phyloP scores from a whole-genome alignment of 2,113 vertebrate species.

The Melanotaenia duboulayi region DNA sequence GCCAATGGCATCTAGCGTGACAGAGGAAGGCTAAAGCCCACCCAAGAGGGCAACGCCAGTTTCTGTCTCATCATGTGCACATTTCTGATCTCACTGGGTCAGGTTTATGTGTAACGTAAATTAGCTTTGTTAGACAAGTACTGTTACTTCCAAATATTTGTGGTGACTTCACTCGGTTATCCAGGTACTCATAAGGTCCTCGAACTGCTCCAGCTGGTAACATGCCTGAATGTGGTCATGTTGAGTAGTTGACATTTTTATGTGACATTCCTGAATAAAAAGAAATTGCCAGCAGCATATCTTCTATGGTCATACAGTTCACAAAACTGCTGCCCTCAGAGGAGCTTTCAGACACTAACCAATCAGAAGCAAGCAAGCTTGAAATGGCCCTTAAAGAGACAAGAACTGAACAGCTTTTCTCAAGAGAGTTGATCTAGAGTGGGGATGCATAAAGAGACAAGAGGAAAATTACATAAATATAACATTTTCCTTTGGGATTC shows the following conservation, averaged over 20 bases:
- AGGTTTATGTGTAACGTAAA: conserved; percentile 16
- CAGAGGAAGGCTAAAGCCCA: not conserved
- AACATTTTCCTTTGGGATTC: no score
- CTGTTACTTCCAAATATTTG: not conserved
- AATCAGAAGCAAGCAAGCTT: no score
- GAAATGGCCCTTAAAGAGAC: no score
- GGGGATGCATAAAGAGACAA: no score
- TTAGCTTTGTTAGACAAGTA: not conserved
- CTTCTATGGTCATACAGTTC: not conserved
- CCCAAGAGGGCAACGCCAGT: not conserved
- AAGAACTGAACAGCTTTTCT: no score
- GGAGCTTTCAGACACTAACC: no score
- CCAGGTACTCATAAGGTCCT: not conserved
- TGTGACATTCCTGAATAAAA: not conserved
- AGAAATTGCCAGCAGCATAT: not conserved
- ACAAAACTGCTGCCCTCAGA: no score
- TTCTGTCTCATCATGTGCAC: not conserved
- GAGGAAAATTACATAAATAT: no score
- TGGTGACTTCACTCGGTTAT: not conserved
- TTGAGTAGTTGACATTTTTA: not conserved
- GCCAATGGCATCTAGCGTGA: not conserved
- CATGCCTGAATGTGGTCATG: not conserved
- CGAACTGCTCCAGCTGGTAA: not conserved
- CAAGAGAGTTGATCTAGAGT: no score
- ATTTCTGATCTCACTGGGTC: not conserved